Percentiles rank a stretch among this genome's conserved stretches.
phyloP scores from a whole-genome alignment of 2,113 vertebrate genomes.

The Hiodon alosoides region DNA sequence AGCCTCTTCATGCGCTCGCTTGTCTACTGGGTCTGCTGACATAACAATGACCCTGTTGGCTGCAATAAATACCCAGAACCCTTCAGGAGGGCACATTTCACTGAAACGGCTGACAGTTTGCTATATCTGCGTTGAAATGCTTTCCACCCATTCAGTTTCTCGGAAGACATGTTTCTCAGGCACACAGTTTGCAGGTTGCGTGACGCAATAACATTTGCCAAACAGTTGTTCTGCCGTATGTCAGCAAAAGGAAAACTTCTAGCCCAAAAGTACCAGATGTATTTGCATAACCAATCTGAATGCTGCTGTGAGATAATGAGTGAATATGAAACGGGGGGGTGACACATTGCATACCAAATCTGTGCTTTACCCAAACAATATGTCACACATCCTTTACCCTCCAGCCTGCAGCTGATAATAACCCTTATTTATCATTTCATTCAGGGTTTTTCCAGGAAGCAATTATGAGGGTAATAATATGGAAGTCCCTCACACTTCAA shows the following conservation, averaged over 20 bases:
- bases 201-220: no score
- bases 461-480: conserved; percentile 31
- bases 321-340: no score
- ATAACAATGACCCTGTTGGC: conserved; percentile 32
- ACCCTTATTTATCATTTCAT: not conserved
- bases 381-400: conserved; percentile 26
- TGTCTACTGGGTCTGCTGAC: not conserved
- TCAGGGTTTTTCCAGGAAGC: conserved; percentile 27
- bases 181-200: no score
- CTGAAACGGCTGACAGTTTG: conserved; percentile 18
- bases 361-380: conserved; percentile 1
- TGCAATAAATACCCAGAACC: conserved; percentile 22
- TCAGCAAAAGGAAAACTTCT: no score
- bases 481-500: not conserved
- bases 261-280: no score
- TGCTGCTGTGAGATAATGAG: no score
- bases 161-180: not conserved
- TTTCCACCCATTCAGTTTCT: no score
- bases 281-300: no score
- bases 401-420: conserved; percentile 5
- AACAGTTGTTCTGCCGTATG: no score
- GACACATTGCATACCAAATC: no score
- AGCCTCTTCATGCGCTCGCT: not conserved
- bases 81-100: conserved; percentile 13
- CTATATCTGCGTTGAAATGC: not conserved